phyloP scores from a whole-genome alignment of 1,140 invertebrate genomes.

The Neuroterus valhalla region DNA sequence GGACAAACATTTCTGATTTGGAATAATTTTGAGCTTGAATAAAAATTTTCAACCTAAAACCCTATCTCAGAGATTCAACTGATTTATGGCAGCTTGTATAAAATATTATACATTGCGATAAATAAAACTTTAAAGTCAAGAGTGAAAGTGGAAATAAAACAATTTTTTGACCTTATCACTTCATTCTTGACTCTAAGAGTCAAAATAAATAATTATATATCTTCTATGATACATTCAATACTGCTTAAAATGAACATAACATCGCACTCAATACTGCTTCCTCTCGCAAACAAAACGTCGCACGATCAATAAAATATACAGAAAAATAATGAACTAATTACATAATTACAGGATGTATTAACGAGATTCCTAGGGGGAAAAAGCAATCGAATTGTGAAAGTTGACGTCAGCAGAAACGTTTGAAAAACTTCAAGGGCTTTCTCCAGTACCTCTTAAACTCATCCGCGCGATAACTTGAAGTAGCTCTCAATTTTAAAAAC shows the following conservation, averaged over 20 bases:
- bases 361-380: conserved; percentile 6
- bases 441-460: not conserved
- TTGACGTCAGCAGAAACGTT: conserved; percentile 15
- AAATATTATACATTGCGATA: not conserved
- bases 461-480: not conserved
- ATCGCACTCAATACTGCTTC: not conserved
- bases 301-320: conserved; percentile 6
- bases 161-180: not conserved
- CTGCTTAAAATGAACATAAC: not conserved
- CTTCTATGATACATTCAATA: not conserved
- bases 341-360: conserved; percentile 2
- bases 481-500: not conserved
- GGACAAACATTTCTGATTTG: not conserved
- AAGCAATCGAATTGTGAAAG: conserved; percentile 23
- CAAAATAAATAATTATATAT: conserved; percentile 12
- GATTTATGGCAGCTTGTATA: conserved; percentile 24
- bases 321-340: not conserved
- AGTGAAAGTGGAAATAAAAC: not conserved
- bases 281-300: not conserved
- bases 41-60: not conserved
- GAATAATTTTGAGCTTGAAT: conserved; percentile 18
- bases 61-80: conserved; percentile 15
- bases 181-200: conserved; percentile 11
- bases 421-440: not conserved
- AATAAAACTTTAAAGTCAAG: conserved; percentile 18